Percentiles rank a stretch among this genome's conserved stretches.
phyloP scores from a whole-genome alignment of 2,113 vertebrate species.

The Engraulis encrasicolus region DNA sequence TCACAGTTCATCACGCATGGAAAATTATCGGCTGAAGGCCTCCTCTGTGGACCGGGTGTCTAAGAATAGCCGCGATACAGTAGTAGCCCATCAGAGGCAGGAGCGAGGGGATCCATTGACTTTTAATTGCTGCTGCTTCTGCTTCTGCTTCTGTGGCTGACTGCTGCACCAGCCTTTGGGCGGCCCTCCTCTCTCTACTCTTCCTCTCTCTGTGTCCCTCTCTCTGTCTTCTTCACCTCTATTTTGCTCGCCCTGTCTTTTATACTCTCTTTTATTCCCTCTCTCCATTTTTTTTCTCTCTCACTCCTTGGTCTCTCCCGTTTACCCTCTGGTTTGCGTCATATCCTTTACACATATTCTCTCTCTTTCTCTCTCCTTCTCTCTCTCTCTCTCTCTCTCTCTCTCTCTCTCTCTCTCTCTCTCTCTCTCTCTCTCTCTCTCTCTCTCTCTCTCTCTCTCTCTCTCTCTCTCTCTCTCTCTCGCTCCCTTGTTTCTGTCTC shows the following conservation, averaged over 20 bases:
- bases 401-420: not conserved
- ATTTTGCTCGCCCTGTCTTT: not conserved
- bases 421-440: too few species aligned
- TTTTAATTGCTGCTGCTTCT: constrained; percentile 70
- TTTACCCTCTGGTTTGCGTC: not conserved
- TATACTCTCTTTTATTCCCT: not conserved
- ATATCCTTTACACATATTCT: not conserved
- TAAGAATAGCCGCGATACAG: constrained; percentile 60
- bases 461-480: too few species aligned
- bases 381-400: not conserved
- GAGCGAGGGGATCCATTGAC: constrained; percentile 58
- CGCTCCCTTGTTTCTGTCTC: not conserved
- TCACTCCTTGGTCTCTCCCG: not conserved
- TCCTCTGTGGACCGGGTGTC: constrained; percentile 42
- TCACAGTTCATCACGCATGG: constrained; percentile 71
- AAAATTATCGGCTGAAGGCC: constrained; percentile 59
- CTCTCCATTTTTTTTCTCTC: not conserved
- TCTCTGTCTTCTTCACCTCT: not conserved
- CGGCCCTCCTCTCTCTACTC: constrained; percentile 45
- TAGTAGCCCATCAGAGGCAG: constrained; percentile 49
- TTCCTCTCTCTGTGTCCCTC: not conserved
- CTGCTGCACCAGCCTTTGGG: constrained; percentile 50
- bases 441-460: too few species aligned
- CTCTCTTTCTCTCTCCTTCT: not conserved
- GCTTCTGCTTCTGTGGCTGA: constrained; percentile 48